Evolutionary conservation across 2,888 invertebrate species (phyloP).

Genomic region (Salticus scenicus): DNA sequence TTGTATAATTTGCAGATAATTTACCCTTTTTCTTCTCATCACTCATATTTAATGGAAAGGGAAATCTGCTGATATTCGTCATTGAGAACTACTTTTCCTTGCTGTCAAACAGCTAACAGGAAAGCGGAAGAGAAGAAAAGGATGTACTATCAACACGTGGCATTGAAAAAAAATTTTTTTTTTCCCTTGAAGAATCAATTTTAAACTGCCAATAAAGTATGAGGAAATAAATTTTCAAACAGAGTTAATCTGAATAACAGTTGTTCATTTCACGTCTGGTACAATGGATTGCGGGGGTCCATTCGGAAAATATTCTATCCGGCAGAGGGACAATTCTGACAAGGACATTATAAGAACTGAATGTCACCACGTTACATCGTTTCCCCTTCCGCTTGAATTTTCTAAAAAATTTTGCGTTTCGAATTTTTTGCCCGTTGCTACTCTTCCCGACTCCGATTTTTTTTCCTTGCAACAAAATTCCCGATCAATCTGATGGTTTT

Average conservation of each 20-base stretch:
- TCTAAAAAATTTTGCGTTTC: not conserved
- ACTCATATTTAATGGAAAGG: too few species aligned
- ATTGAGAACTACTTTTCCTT: too few species aligned
- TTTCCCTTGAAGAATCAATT: not conserved
- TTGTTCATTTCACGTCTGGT: not conserved
- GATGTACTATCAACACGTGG: too few species aligned
- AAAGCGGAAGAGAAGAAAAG: too few species aligned
- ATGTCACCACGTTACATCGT: slow-evolving; percentile 3
- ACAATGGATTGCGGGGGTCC: slow-evolving; percentile 12
- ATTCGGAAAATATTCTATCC: slow-evolving; percentile 9
- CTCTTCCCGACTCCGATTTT: not conserved
- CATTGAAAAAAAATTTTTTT: too few species aligned
- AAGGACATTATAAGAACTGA: slow-evolving; percentile 4
- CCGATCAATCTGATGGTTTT: slow-evolving; percentile 9
- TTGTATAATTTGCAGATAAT: too few species aligned
- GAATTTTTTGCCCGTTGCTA: not conserved
- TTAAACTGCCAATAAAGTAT: slow-evolving; percentile 4
- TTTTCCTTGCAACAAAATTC: not conserved
- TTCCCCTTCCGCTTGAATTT: slow-evolving; percentile 15
- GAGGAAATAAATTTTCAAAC: not conserved
- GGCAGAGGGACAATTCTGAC: not conserved
- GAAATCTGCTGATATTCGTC: too few species aligned
- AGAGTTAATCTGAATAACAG: not conserved
- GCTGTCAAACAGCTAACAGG: too few species aligned
- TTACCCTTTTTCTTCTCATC: too few species aligned